Evolutionary conservation across 2,113 vertebrate species (phyloP), one percentile per base, ranked within the genome.

Genomic region (Ceyx cyanopectus): DNA sequence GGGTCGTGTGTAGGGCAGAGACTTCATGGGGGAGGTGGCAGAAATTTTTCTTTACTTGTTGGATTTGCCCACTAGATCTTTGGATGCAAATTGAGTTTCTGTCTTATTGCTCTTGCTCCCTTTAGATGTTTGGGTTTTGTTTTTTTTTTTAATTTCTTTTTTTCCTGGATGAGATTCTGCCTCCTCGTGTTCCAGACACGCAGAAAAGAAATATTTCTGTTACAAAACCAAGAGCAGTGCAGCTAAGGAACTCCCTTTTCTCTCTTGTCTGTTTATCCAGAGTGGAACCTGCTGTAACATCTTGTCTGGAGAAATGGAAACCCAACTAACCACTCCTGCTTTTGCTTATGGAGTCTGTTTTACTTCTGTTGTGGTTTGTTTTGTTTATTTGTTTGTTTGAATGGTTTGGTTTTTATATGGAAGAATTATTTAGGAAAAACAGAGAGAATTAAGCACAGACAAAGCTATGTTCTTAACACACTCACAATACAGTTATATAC

Each of bases 41-140:
- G 79, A 85, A 91, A 43, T 74, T 92, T 74, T 57, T 92, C 67
- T 87, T 66, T n/a, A 41, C 1, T 0, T 81, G 32, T 12, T 1
- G 8, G 43, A 67, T 92, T 94, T 95, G 57, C 75, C 63, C 75
- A 53, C 48, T 87, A 46, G 15, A 66, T 76, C 34, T 19, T 61
- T 12, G 37, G 85, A 85, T 95, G 84, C 91, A 96, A 93, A 94
- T 67, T 89, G 75, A 89, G 84, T 94, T 93, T 95, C 94, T 85
- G 29, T 43, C 32, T 80, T 89, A 85, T 61, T 87, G 48, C 51
- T 87, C 43, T 74, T 81, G 21, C 22, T 92, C 56, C 57, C 58
- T 81, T 74, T 50, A n/a, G 26, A 21, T 50, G 24, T 37, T 37
- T 37, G 37, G 37, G 34, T 34, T 34, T 37, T 37, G 22, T 13